Evolutionary conservation across 2,888 invertebrate genomes (phyloP), one percentile per base, ranked within the genome.

Genomic region (Catocala sponsa): DNA sequence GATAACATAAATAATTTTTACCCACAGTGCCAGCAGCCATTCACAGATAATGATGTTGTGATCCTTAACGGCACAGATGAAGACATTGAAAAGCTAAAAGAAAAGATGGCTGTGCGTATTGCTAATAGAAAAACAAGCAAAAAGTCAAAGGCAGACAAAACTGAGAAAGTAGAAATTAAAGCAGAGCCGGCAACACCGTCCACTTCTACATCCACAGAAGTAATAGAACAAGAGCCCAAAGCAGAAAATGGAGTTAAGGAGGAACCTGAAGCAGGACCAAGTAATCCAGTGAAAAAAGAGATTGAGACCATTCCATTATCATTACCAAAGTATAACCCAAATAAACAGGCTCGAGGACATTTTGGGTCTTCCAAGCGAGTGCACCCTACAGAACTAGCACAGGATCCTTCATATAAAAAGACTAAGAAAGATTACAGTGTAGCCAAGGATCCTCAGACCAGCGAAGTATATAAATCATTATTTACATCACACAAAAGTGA

Each of bases 401-500:
- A 95, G 75, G 97, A 97, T 81, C 97, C 97, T 7, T 96, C 96
- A 9, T 95, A 97, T 68, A 97, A 97, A 82, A 97, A 97, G 82
- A 95, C 97, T 0, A 97, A 97, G 87, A 95, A 96, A 1, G 96
- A 96, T 55, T 98, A 98, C 81, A 98, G 97, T 85, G 96, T 99
- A 41, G 98, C 99, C 0, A 96, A 97, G 63, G 99, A 99, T 91
- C 98, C 98, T 0, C 97, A 97, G 78, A 97, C 97, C 5, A 97
- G 97, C 64, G 97, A 98, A 89, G 98, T 98, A 0, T 98, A 97
- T 85, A 99, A 99, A 89, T 99, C 99, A 2, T 89, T 99, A 55
- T 99, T 99, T 84, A 99, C 99, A 0, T 96, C 97, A 7, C 98
- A 98, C 84, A 96, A 97, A 81, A 97, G 96, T 58, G 99, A 99